A percentile compares a stretch with the other conserved stretches of the same genome.
phyloP scores from a whole-genome alignment of 1,140 invertebrate species.

The Musca vetustissima region DNA sequence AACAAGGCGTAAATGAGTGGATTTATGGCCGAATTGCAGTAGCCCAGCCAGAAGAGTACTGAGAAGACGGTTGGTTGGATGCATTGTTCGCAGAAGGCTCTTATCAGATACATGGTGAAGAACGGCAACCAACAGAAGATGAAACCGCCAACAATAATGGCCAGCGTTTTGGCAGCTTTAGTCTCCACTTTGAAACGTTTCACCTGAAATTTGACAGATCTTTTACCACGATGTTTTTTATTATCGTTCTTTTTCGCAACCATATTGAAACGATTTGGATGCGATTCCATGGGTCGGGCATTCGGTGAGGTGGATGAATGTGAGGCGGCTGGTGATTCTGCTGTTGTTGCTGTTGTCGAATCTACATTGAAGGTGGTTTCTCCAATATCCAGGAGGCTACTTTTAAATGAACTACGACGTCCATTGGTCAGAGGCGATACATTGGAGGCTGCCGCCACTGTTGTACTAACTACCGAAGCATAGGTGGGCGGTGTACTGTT shows the following conservation, averaged over 20 bases:
- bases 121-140: constrained; percentile 89
- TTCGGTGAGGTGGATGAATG: constrained; percentile 30
- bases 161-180: constrained; percentile 88
- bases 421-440: constrained; percentile 32
- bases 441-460: constrained; percentile 24
- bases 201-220: constrained; percentile 59
- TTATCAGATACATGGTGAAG: constrained; percentile 83
- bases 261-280: background rate
- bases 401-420: constrained; percentile 41
- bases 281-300: constrained; percentile 26
- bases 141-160: constrained; percentile 89
- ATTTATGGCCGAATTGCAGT: constrained; percentile 89
- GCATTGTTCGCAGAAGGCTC: constrained; percentile 67
- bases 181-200: constrained; percentile 73
- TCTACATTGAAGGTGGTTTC: constrained; percentile 50
- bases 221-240: constrained; percentile 56
- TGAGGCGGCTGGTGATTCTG: constrained; percentile 32
- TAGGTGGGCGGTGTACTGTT: constrained; percentile 60
- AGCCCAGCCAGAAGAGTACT: constrained; percentile 87
- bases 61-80: constrained; percentile 77
- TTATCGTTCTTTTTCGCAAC: constrained; percentile 28
- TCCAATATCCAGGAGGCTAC: constrained; percentile 47
- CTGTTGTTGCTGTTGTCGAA: constrained; percentile 42
- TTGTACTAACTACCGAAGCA: constrained; percentile 55
- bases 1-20: constrained; percentile 87